Conservation (phyloP, 2,113 vertebrate species). For the Actenoides hombroni region DNA sequence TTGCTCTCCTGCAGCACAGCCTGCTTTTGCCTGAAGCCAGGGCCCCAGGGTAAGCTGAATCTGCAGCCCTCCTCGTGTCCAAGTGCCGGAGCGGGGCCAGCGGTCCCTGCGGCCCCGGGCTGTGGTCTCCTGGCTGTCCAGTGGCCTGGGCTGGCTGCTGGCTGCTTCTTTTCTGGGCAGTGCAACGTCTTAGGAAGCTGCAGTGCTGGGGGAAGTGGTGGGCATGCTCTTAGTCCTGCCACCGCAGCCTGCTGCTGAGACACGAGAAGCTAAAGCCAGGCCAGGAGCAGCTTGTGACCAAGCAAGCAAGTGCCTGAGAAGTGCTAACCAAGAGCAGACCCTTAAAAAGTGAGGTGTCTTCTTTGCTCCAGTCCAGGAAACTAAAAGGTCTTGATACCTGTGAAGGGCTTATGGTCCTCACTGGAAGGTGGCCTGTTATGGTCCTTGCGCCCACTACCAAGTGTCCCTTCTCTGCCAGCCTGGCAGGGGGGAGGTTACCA, state of each 20-base stretch:
- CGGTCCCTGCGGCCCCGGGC: background rate
- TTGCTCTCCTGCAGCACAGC: background rate
- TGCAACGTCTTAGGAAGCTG: background rate
- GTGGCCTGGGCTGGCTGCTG: background rate
- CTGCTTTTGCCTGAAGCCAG: conserved; percentile 29
- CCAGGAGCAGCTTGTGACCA: background rate
- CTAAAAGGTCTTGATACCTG: background rate
- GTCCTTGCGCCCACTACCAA: background rate
- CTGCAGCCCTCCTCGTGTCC: background rate
- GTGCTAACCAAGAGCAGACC: background rate
- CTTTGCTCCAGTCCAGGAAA: background rate
- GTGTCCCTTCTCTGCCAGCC: background rate
- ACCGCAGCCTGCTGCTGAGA: background rate
- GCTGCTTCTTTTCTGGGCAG: background rate
- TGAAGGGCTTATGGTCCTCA: background rate
- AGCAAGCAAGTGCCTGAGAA: background rate
- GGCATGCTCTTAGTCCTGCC: background rate
- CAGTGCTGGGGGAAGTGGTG: background rate
- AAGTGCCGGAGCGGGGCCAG: background rate
- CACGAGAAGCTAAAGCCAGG: background rate
- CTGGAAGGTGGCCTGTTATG: background rate
- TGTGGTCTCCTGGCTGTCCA: background rate
- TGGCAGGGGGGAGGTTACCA: background rate
- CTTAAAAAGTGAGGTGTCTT: background rate
- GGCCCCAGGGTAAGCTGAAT: background rate